Evolutionary conservation across 92 coral and sea anemone species (phyloP).

Genomic region (Paramuricea clavata): DNA sequence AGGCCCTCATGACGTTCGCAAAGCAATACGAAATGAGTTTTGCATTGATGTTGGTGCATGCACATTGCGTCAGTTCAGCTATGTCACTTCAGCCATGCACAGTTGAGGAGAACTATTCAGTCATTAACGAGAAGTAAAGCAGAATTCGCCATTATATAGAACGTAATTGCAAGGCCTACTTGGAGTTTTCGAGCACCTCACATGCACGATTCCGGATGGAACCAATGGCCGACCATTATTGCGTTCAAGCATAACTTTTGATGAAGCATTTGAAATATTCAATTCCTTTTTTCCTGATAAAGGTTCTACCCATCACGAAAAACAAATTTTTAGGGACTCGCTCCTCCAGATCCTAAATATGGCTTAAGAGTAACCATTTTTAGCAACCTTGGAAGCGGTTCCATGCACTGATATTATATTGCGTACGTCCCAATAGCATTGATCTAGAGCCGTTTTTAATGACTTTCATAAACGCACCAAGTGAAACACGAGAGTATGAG

Average conservation of each 20-base stretch:
- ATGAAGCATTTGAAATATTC: constrained; percentile 68
- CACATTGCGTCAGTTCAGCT: constrained; percentile 43
- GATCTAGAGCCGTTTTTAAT: constrained; percentile 59
- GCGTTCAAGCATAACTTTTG: constrained; percentile 67
- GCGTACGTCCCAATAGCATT: constrained; percentile 65
- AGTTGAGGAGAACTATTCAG: constrained; percentile 53
- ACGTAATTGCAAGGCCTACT: constrained; percentile 62
- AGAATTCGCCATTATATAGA: constrained; percentile 45
- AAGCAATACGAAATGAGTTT: constrained; percentile 48
- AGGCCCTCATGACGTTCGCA: constrained; percentile 57
- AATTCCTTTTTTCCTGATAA: constrained; percentile 67
- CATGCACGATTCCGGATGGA: background rate
- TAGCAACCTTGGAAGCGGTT: constrained; percentile 36
- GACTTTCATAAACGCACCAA: background rate
- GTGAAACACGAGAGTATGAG: too few species aligned
- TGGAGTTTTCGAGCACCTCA: constrained; percentile 63
- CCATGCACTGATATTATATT: constrained; percentile 60
- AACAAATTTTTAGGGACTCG: constrained; percentile 68
- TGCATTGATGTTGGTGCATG: background rate
- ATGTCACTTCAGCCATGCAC: constrained; percentile 64
- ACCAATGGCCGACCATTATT: constrained; percentile 50
- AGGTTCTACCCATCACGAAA: constrained; percentile 61
- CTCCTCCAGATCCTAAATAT: constrained; percentile 64
- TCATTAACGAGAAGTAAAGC: constrained; percentile 51
- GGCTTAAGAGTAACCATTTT: constrained; percentile 67